phyloP scores from a whole-genome alignment of 53 echinoderm and acorn worm genomes.

The Zoroaster sp. region DNA sequence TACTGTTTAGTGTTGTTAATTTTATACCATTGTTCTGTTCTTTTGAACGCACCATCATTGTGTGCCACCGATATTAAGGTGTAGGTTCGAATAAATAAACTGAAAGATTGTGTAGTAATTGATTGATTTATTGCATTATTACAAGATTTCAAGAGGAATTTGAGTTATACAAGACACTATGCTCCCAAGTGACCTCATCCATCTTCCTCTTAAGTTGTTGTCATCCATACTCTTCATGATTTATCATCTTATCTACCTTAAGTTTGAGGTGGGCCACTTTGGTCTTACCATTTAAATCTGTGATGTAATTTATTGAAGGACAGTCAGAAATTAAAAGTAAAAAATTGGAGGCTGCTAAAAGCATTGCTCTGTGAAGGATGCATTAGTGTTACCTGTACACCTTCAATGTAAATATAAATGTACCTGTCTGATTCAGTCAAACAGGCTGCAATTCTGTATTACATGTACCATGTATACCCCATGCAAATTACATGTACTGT shows the following conservation, averaged over 20 bases:
- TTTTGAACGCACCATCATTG: no score
- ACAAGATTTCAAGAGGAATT: not conserved
- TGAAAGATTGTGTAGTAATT: no score
- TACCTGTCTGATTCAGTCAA: no score
- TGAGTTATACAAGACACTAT: not conserved
- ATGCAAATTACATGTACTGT: no score
- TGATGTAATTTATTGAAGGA: slow-evolving; percentile 40
- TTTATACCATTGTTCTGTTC: no score
- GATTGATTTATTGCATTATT: not conserved
- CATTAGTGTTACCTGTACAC: no score
- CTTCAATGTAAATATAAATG: not conserved
- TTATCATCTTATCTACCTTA: not conserved
- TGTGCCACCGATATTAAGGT: no score
- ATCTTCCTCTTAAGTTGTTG: not conserved
- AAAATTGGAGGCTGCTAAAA: not conserved
- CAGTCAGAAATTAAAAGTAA: not conserved
- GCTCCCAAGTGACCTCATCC: not conserved
- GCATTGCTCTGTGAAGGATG: not conserved
- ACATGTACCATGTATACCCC: no score
- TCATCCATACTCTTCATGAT: not conserved
- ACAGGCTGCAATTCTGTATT: no score
- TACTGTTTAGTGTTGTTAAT: no score
- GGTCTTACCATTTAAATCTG: not conserved
- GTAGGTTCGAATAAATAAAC: no score
- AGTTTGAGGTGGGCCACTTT: not conserved